These are phyloP conservation scores for Pedionomus torquatus DNA, from an alignment of 2,113 vertebrate species.

Conservation along the genomic window DNA sequence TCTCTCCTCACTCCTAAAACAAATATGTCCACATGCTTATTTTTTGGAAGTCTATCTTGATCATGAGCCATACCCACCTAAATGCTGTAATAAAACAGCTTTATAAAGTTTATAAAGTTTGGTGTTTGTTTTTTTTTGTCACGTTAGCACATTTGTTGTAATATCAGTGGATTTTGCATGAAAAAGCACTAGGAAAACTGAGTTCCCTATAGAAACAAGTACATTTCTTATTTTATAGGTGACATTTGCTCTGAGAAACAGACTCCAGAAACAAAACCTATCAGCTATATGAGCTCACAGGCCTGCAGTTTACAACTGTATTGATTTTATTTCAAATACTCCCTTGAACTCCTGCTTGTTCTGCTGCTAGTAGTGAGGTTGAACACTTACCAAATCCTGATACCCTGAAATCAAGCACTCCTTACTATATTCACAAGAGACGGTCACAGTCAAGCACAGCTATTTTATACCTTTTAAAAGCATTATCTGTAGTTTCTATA, in stretches of 20 bases:
- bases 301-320: background rate
- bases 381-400: background rate
- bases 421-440: background rate
- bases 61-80: background rate
- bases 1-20: background rate
- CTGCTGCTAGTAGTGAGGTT: background rate
- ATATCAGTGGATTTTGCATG: accelerated
- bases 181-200: background rate
- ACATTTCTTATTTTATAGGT: background rate
- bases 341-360: background rate
- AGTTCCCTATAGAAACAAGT: background rate
- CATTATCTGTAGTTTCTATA: background rate
- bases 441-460: background rate
- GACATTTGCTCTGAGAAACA: background rate
- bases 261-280: background rate
- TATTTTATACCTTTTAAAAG: background rate
- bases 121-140: too few relatives aligned
- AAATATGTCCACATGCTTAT: background rate
- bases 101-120: too few relatives aligned
- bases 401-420: background rate
- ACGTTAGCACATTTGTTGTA: background rate
- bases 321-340: background rate
- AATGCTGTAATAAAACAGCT: too few relatives aligned
- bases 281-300: background rate
- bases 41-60: background rate